Evolutionary conservation across 2,797 vertebrate genomes (phyloP).

Genomic region (Poeciliopsis gracilis): DNA sequence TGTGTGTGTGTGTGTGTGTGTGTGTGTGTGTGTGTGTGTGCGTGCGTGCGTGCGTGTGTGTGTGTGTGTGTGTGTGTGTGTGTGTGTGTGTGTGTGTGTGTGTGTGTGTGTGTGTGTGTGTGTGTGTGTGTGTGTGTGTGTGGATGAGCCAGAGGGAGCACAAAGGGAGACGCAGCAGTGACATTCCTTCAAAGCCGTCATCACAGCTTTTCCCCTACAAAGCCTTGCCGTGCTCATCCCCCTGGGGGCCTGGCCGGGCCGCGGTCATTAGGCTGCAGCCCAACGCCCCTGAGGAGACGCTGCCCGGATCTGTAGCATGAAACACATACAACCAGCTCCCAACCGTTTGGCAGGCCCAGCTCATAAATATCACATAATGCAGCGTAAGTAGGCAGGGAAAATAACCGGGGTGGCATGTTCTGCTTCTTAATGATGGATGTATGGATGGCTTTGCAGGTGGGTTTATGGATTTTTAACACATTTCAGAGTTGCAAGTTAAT

Average conservation of each 20-base stretch:
- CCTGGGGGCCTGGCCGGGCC: conserved; percentile 61
- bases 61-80: conserved; percentile 8
- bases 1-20: conserved; percentile 16
- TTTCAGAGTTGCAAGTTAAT: not conserved
- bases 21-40: no score
- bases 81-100: conserved; percentile 4
- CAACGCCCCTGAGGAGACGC: conserved; percentile 64
- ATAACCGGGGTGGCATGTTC: conserved; percentile 42
- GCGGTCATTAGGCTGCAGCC: conserved; percentile 74
- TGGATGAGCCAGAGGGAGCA: conserved; percentile 55
- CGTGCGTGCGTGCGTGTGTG: conserved; percentile 8
- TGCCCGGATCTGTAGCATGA: conserved; percentile 67
- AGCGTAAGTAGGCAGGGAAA: conserved; percentile 62
- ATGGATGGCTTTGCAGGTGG: conserved; percentile 13
- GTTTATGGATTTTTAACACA: conserved; percentile 14
- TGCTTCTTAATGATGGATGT: conserved; percentile 28
- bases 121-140: conserved; percentile 1
- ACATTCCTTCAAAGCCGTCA: conserved; percentile 77
- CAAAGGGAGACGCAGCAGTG: conserved; percentile 60
- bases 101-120: no score
- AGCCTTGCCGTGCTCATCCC: conserved; percentile 44
- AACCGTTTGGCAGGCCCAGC: conserved; percentile 64
- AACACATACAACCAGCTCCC: conserved; percentile 59
- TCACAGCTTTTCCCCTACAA: conserved; percentile 47
- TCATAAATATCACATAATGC: conserved; percentile 80